Evolutionary conservation across 64 coral and sea anemone species (phyloP), one percentile per base, ranked within the genome.

Genomic region (Stichodactyla mertensii): DNA sequence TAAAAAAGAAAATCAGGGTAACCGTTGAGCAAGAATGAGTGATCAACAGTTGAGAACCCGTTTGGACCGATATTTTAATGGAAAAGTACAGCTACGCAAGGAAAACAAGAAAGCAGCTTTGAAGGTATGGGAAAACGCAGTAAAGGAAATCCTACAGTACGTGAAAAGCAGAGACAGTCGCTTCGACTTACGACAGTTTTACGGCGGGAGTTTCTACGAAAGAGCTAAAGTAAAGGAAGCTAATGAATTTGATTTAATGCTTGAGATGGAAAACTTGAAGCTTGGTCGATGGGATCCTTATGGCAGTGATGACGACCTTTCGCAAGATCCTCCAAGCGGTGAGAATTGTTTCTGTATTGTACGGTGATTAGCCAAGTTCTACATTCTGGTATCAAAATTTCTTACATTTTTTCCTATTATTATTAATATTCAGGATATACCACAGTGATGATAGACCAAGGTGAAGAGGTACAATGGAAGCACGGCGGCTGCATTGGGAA

Each of bases 171-270:
- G 57, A 61, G 86, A 94, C 24, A 0, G 15, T 7, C 82, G 86
- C 53, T 94, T 91, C 60, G 51, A 13, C 27, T 77, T 87, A 16
- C 19, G 79, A 11, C 19, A 15, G 1, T 55, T 88, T 24, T 53
- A 22, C 6, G n/a, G 57, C 4, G 93, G 92, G 5, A 94, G 92
- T 52, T 91, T 78, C 23, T 94, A 94, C 22, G 92, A 94, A 55
- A 78, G 88, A 61, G n/a, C 87, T 12, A 94, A 94, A 85, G 86
- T 88, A 6, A 84, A 79, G 18, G 53, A 87, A 19, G 80, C 93
- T 4, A 27, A 94, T 79, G 93, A 94, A 27, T 94, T 94, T 51
- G 93, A 94, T 80, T n/a, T 94, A 15, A 91, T 88, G 89, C 18
- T 94, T 13, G 89, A 88, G 36, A 71, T 89, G 20, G 80, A 89